Evolutionary conservation across 1,140 invertebrate genomes (phyloP).

Genomic region (Calliphora vicina): DNA sequence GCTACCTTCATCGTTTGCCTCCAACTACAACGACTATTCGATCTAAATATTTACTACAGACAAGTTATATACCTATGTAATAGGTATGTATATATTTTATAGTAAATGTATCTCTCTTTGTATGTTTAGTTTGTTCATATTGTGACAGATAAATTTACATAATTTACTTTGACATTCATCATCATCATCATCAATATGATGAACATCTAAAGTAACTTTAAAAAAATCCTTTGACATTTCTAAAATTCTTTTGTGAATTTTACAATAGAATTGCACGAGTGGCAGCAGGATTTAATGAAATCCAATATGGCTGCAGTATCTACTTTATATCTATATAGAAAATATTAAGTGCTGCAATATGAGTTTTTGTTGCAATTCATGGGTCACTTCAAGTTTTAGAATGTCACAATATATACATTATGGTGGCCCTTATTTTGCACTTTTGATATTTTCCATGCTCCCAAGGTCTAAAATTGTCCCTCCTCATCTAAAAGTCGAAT

Average conservation of each 20-base stretch:
- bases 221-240: conserved; percentile 2
- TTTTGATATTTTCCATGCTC: too few relatives aligned
- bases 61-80: too few relatives aligned
- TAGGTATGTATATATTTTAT: neutral
- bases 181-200: neutral
- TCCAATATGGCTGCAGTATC: neutral
- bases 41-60: too few relatives aligned
- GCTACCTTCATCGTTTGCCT: neutral
- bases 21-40: neutral
- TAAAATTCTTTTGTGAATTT: neutral
- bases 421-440: too few relatives aligned
- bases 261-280: neutral
- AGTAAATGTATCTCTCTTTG: neutral
- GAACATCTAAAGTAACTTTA: neutral
- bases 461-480: too few relatives aligned
- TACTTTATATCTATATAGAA: neutral
- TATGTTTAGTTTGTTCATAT: neutral
- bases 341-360: neutral
- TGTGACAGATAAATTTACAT: conserved; percentile 6
- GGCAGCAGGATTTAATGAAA: neutral
- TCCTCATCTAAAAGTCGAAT: too few relatives aligned
- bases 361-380: neutral
- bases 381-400: too few relatives aligned
- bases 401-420: too few relatives aligned
- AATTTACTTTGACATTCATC: conserved; percentile 1